Evolutionary conservation across 2,797 vertebrate species (phyloP), one percentile per base, ranked within the genome.

Genomic region (Catamblyrhynchus diadema): DNA sequence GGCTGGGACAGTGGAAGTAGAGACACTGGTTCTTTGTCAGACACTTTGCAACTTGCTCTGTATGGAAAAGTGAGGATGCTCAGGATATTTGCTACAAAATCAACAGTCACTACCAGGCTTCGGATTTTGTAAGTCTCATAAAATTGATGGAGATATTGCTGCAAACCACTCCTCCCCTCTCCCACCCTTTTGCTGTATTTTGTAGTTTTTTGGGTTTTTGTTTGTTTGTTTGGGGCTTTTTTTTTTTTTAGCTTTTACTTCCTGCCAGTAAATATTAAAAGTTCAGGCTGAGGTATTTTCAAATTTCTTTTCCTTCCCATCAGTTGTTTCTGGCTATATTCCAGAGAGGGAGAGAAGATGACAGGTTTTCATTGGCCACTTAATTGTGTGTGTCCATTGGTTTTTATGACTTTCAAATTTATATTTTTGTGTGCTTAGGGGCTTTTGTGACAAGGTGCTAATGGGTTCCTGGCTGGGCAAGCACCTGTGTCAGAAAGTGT

Each of bases 361-460:
- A 90, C 79, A 70, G 54, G 6, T 64, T 94, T 94, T 84, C 77
- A 77, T 53, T 92, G 96, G 90, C 89, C 81, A 70, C 88, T 93
- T 69, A 56, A 64, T 79, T 80, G 69, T 78, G 35, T 72, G 5
- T 83, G 66, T 87, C 86, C 93, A 72, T 89, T 94, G 86, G 14
- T 79, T 86, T 94, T 93, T 70, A 51, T 80, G 79, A 71, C 92
- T 96, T 95, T 79, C 89, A 91, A 95, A 88, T 93, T 95, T 86
- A 50, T 92, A 70, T 95, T 95, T 84, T 77, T 92, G 59, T 82
- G 78, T 81, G 74, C 89, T 91, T 65, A 56, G 96, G 87, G 90
- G 62, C n/a, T 83, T 74, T 92, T 75, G 69, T 96, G 96, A 97
- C 95, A 97, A 90, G 93, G 94, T 95, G 97, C 86, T 96, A 96